A percentile compares a stretch with the other conserved stretches of the same genome.
phyloP scores from a whole-genome alignment of 2,797 vertebrate genomes.

The Catostomus latipinnis region DNA sequence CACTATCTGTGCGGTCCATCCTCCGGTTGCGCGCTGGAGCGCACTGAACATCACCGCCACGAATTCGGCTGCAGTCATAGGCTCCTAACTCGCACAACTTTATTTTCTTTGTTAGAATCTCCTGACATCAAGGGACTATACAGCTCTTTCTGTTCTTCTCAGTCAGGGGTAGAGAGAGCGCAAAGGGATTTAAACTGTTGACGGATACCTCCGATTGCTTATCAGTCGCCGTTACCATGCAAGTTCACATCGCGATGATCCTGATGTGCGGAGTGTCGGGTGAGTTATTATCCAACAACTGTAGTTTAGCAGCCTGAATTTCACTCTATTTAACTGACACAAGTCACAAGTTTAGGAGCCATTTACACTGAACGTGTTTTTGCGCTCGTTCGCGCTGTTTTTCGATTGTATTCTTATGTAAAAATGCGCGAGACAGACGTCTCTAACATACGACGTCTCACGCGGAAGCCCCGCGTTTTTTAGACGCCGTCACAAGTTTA shows the following conservation, averaged over 20 bases:
- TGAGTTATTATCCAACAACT: slow-evolving; percentile 42
- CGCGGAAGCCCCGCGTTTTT: too few species aligned
- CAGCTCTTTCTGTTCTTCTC: neutral
- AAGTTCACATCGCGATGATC: slow-evolving; percentile 44
- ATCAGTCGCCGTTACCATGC: slow-evolving; percentile 46
- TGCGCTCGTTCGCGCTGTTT: too few species aligned
- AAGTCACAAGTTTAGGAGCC: neutral
- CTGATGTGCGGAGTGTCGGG: slow-evolving; percentile 57
- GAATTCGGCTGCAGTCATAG: neutral
- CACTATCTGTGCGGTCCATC: neutral
- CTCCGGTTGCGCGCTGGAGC: slow-evolving; percentile 14
- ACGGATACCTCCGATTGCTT: neutral
- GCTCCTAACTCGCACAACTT: neutral
- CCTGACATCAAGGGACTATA: neutral
- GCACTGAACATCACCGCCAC: neutral
- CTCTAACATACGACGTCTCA: too few species aligned
- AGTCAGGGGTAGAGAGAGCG: neutral
- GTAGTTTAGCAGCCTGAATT: neutral
- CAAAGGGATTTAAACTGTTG: slow-evolving; percentile 6
- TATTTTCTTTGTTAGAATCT: neutral
- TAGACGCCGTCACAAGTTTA: too few species aligned
- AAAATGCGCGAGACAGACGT: too few species aligned
- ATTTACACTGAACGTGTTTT: too few species aligned
- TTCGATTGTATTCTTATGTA: too few species aligned
- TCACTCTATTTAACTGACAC: neutral